Base-by-base conservation (phyloP, 2,113 vertebrate genomes). In the Ramphastos sulfuratus region DNA sequence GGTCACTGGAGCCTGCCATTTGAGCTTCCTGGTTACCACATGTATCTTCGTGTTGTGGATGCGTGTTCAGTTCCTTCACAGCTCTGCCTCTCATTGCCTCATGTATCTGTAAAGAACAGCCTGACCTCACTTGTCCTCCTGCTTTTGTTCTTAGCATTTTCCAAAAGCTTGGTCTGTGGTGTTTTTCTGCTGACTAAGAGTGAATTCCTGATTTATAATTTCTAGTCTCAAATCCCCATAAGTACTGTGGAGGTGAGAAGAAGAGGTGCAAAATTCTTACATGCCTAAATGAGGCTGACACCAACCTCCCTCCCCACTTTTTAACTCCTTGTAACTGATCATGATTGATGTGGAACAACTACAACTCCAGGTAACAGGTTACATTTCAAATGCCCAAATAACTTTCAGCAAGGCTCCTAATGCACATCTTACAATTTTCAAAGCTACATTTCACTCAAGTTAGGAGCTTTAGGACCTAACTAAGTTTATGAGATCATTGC, bases 61-160 rank as follows among this genome's bases (percentile, higher is more conserved):
- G 2, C 0, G 0, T 31, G 27, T 69, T 71, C n/a, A 56, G 14
- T n/a, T 42, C 70, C 64, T 85, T 91, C 71, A 70, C 27, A 87
- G 48, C 28, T 75, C 52, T 76, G 44, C n/a, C 46, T 87, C 12
- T 67, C 9, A 10, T 63, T 90, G 79, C 12, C 16, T 87, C 8
- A 10, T 55, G 24, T 9, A 87, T 89, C 52, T 1, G 1, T 37
- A 35, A 54, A 65, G 44, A 92, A 27, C 21, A 55, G 15, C 52
- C 55, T 89, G 64, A 91, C 71, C 84, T 92, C 31, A 1, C 48
- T 92, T 91, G 52, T 82, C 55, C 39, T 92, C 55, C 82, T 3
- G 9, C 70, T 84, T 88, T 76, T 89, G 30, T 91, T 95, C 70
- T 75, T 75, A 33, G 44, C 23, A 37, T 67, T 89, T 96, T 89